Conservation (phyloP, 2,797 vertebrate species). For the Cottoperca gobio region DNA sequence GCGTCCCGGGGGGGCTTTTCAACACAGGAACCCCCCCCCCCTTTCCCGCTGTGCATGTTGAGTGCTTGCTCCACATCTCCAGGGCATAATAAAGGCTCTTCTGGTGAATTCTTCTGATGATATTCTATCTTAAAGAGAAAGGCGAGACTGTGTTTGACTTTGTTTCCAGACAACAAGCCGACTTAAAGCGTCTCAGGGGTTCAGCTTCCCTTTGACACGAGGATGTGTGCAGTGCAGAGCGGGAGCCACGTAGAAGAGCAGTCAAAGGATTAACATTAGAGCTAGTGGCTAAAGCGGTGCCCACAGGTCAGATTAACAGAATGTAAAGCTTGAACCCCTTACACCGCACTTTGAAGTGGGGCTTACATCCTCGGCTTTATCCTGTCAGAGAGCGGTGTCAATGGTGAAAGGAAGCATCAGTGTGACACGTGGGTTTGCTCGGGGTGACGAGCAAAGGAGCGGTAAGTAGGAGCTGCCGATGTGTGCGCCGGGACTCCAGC, state of each 20-base stretch:
- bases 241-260: constrained; percentile 37
- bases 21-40: too few relatives aligned
- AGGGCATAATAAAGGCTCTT: constrained; percentile 25
- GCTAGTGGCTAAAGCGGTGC: constrained; percentile 67
- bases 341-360: constrained; percentile 69
- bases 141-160: constrained; percentile 26
- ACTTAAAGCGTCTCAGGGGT: constrained; percentile 42
- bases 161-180: constrained; percentile 48
- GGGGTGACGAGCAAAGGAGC: constrained; percentile 30
- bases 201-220: constrained; percentile 49
- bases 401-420: constrained; percentile 45
- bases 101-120: constrained; percentile 26
- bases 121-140: constrained; percentile 35
- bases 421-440: constrained; percentile 35
- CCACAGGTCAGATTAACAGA: constrained; percentile 78
- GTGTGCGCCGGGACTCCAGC: constrained; percentile 3
- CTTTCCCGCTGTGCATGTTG: background rate
- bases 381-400: constrained; percentile 53
- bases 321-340: constrained; percentile 69
- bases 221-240: constrained; percentile 43
- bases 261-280: constrained; percentile 71
- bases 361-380: constrained; percentile 69
- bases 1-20: constrained; percentile 9
- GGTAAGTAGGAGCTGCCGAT: background rate
- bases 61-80: constrained; percentile 43